These are phyloP conservation scores for Choloepus didactylus DNA, from an alignment of 2,797 vertebrate species.

Conservation along the genomic window DNA sequence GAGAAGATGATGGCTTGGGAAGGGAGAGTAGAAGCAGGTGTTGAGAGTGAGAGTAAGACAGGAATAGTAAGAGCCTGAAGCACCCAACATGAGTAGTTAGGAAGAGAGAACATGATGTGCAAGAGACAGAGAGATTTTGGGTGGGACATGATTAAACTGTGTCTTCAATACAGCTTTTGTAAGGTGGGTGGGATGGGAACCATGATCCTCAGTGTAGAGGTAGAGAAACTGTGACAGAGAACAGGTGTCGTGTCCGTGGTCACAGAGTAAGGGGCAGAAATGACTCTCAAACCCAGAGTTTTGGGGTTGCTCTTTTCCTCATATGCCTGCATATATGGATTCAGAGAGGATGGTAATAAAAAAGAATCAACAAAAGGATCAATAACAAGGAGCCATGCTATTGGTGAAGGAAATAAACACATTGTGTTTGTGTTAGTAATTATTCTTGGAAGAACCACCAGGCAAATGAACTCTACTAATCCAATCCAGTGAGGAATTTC, in stretches of 20 bases:
- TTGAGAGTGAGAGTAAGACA: background rate
- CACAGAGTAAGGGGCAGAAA: fast-evolving
- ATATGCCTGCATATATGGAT: background rate
- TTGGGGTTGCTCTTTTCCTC: background rate
- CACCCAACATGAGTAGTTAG: fast-evolving
- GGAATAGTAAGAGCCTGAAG: background rate
- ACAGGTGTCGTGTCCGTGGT: background rate
- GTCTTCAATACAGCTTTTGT: background rate
- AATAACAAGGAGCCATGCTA: background rate
- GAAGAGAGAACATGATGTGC: background rate
- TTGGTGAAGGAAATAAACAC: background rate
- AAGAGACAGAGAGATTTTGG: background rate
- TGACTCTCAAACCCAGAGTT: background rate
- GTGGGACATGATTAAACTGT: background rate
- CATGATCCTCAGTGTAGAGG: background rate
- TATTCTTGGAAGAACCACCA: background rate
- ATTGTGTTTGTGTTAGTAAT: background rate
- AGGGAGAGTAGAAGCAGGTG: background rate
- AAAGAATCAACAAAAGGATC: background rate
- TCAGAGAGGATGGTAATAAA: background rate
- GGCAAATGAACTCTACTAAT: constrained; percentile 3
- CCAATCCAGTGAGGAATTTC: constrained; percentile 46
- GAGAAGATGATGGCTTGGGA: background rate
- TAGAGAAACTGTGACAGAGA: background rate
- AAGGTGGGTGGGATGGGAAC: background rate